phyloP scores from a whole-genome alignment of 2,113 vertebrate species.

The Notarius quadriscutis region DNA sequence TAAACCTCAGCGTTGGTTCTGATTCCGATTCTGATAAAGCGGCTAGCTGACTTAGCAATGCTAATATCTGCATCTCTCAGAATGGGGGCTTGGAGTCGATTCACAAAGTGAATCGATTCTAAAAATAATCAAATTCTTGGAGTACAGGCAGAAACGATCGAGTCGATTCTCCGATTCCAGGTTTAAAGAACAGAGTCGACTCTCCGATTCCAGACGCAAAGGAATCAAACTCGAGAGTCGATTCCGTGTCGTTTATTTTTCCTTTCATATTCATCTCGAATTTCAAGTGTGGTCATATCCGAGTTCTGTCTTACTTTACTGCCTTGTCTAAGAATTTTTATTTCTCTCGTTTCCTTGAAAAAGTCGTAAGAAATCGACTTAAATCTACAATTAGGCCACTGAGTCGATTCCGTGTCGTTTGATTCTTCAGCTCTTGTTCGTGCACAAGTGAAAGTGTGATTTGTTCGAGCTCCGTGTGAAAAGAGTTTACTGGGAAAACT shows the following conservation, averaged over 20 bases:
- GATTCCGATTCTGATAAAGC: not conserved
- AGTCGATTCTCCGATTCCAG: not conserved
- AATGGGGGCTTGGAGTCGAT: not conserved
- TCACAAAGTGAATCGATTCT: not conserved
- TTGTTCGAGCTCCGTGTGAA: not conserved
- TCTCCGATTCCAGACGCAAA: not conserved
- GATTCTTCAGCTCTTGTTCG: not conserved
- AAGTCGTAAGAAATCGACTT: not conserved
- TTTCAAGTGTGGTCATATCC: not conserved
- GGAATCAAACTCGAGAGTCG: not conserved
- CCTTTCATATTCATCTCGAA: not conserved
- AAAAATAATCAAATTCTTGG: no score
- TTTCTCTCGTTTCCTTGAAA: not conserved
- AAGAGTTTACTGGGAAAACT: not conserved
- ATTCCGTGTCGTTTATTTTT: not conserved
- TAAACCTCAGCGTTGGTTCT: not conserved
- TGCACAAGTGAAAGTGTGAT: not conserved
- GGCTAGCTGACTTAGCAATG: not conserved
- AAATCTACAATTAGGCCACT: not conserved
- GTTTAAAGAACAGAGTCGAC: not conserved
- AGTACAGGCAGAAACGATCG: no score
- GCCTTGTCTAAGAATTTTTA: not conserved
- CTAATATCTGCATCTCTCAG: constrained; percentile 6
- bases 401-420: not conserved
- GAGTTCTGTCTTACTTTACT: not conserved